These are phyloP conservation scores for Teleiodes luculella DNA, from an alignment of 2,888 invertebrate genomes.

Conservation along the genomic window DNA sequence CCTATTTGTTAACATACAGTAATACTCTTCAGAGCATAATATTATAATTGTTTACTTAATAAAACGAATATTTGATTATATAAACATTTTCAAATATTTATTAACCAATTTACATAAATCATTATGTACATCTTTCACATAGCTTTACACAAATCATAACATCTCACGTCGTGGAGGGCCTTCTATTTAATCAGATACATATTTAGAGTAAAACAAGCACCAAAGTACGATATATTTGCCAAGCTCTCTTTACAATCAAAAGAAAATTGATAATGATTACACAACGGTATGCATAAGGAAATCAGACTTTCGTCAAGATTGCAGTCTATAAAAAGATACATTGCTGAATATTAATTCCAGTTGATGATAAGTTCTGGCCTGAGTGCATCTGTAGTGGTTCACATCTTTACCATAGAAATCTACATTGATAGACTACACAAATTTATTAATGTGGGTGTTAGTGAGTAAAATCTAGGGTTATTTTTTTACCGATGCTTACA, in stretches of 20 bases:
- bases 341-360: neutral
- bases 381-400: conserved; percentile 11
- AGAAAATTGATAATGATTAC: conserved; percentile 38
- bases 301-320: neutral
- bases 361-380: neutral
- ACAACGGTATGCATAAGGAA: neutral
- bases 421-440: conserved; percentile 37
- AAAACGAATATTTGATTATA: conserved; percentile 55
- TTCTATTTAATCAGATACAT: conserved; percentile 67
- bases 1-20: too few species aligned
- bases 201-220: conserved; percentile 65
- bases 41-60: conserved; percentile 14
- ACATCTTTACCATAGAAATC: conserved; percentile 15
- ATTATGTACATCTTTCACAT: conserved; percentile 76
- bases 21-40: too few species aligned
- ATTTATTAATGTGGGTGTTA: conserved; percentile 53
- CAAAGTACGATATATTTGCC: conserved; percentile 71
- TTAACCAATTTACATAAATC: conserved; percentile 79
- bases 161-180: conserved; percentile 74
- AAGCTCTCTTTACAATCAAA: conserved; percentile 65
- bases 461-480: conserved; percentile 56
- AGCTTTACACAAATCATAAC: conserved; percentile 73
- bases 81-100: conserved; percentile 80
- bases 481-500: too few species aligned
- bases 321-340: too few species aligned